Evolutionary conservation across 2,888 invertebrate genomes (phyloP), one percentile per base, ranked within the genome.

Genomic region (Megamerina dolium): DNA sequence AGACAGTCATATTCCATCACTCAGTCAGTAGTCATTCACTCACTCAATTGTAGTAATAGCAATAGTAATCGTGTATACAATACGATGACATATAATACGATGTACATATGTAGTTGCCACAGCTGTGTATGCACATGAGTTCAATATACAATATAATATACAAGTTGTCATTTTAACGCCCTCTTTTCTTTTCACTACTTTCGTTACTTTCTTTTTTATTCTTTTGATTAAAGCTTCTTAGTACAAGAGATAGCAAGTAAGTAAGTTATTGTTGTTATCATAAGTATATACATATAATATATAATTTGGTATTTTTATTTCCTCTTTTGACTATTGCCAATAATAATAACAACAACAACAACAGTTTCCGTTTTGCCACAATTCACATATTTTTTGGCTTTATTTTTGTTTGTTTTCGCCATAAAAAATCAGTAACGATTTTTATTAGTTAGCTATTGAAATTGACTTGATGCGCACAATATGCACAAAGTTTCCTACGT

Each of bases 131-230:
- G 41, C 41, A 47, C 29, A 33, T 23, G 33, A 37, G 31, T 54
- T 57, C 59, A 59, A 57, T n/a, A n/a, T n/a, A n/a, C n/a, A n/a
- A n/a, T n/a, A n/a, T n/a, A n/a, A 61, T 56, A 51, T 60, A 58
- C 52, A 52, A 59, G 59, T 62, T 52, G 60, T 55, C 59, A 59
- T 60, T 54, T 61, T 56, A 60, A 60, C 61, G 61, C 62, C 61
- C 60, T 58, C 58, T 56, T 50, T 53, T 57, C 60, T 51, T 61
- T 60, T 57, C 55, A 60, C 49, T 47, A 51, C 33, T 46, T 50
- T 33, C 36, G 33, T 32, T 38, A 10, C 26, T 26, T 13, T 19
- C 12, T 13, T 30, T 45, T 34, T 37, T 36, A 36, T 17, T 44
- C 9, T 18, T 19, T 19, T n/a, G n/a, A n/a, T n/a, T n/a, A n/a